Percentiles rank a stretch among this genome's conserved stretches.
Evolutionary conservation across 2,797 vertebrate genomes (phyloP).

Genomic region (Peromyscus eremicus): DNA sequence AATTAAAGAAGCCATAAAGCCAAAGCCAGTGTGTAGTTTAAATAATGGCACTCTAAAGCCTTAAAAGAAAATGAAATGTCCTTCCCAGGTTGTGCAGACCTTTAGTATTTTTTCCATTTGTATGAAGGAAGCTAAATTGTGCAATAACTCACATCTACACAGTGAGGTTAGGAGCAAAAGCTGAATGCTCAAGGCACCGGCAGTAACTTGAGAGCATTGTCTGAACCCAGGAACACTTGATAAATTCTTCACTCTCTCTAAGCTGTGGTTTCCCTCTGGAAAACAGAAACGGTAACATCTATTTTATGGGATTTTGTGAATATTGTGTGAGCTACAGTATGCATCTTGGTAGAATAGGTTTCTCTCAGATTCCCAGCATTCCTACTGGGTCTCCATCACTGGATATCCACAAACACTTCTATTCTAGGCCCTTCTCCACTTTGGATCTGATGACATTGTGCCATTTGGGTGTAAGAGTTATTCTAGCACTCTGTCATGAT

Average conservation of each 20-base stretch:
- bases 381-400: neutral
- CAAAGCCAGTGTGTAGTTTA: neutral
- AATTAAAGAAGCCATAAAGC: conserved; percentile 59
- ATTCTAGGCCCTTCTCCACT: neutral
- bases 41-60: neutral
- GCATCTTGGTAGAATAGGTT: neutral
- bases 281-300: neutral
- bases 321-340: neutral
- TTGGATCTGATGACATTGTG: too few relatives aligned
- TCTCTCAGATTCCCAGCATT: neutral
- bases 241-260: neutral
- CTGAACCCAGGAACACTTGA: neutral
- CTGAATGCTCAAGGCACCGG: neutral
- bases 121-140: neutral
- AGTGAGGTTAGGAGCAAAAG: neutral
- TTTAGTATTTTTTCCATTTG: neutral
- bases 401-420: too few relatives aligned
- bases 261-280: neutral
- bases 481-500: neutral
- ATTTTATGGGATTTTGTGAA: neutral
- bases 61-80: conserved; percentile 6
- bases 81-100: neutral
- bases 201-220: neutral
- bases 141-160: neutral
- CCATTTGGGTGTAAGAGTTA: neutral